phyloP scores from a whole-genome alignment of 2,797 vertebrate genomes.

The Tadarida brasiliensis region DNA sequence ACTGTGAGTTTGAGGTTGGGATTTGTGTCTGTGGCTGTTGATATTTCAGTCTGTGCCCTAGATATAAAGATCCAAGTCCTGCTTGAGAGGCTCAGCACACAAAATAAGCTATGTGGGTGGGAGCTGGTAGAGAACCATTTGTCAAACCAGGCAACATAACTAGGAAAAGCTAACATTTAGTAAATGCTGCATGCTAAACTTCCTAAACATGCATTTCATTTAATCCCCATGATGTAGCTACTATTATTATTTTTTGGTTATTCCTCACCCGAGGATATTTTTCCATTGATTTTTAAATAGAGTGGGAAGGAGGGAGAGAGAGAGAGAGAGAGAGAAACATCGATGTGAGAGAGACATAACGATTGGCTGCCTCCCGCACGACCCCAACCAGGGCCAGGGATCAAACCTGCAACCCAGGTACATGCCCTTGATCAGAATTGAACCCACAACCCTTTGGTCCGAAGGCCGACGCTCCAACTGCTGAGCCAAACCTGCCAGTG shows the following conservation, averaged over 20 bases:
- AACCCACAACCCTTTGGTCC: no score
- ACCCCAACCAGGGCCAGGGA: no score
- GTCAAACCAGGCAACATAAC: slow-evolving; percentile 5
- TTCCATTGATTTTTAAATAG: no score
- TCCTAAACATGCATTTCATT: not conserved
- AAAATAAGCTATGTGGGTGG: not conserved
- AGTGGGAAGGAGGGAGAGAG: no score
- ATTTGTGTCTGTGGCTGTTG: slow-evolving; percentile 38
- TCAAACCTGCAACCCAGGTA: no score
- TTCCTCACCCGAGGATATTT: no score
- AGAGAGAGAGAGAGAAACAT: no score
- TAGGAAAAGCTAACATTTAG: slow-evolving; percentile 15
- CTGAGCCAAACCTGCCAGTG: not conserved
- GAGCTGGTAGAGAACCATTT: not conserved
- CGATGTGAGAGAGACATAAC: no score
- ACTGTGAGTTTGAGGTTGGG: slow-evolving; percentile 92
- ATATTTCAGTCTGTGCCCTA: slow-evolving; percentile 29
- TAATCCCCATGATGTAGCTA: not conserved
- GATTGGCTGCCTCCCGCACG: no score
- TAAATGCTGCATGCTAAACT: not conserved
- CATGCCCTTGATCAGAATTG: no score
- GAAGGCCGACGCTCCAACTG: no score
- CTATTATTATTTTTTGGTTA: not conserved
- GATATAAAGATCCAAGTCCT: not conserved
- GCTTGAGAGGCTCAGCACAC: not conserved